Evolutionary conservation across 2,113 vertebrate species (phyloP), one percentile per base, ranked within the genome.

Genomic region (Condylura cristata): DNA sequence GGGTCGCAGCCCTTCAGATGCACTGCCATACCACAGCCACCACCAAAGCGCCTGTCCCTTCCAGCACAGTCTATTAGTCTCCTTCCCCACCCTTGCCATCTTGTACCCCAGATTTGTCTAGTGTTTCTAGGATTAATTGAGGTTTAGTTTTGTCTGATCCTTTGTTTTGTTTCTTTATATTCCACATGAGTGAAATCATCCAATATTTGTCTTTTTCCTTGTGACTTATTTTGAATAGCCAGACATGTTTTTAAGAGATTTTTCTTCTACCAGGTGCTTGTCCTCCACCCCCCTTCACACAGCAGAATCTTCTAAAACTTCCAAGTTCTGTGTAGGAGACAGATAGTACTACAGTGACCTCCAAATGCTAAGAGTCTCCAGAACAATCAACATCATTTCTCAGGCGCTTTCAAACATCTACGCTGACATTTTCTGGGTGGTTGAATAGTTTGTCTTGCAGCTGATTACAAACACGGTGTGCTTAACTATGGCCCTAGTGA

Each of bases 401-500:
- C 44, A 76, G n/a, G 78, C 80, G 66, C 26, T 76, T 89, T 46
- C 78, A 70, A 58, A 9, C 56, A 72, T 89, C 86, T 83, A 20
- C 34, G 30, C 58, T 9, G 1, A 91, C 66, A 71, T 81, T 71
- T 71, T 70, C 34, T 66, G 72, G 34, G 32, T 68, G 86, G 39
- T 81, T 86, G 91, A 96, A 95, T 24, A 93, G 83, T 88, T 95
- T 70, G 56, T 74, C 68, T 96, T 94, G 80, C 34, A 65, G 91
- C 34, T 88, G 75, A 95, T 72, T 90, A 68, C 83, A 85, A 92
- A 66, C 87, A 80, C 70, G 56, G 68, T 20, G n/a, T 71, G 93
- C 85, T 93, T 78, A 88, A 93, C 46, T 85, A n/a, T 61, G 51
- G 63, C 63, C 63, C 87, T 89, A 61, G 37, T 68, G 82, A 89